Evolutionary conservation across 2,888 invertebrate genomes (phyloP).

Genomic region (Drosophila melanosoma): DNA sequence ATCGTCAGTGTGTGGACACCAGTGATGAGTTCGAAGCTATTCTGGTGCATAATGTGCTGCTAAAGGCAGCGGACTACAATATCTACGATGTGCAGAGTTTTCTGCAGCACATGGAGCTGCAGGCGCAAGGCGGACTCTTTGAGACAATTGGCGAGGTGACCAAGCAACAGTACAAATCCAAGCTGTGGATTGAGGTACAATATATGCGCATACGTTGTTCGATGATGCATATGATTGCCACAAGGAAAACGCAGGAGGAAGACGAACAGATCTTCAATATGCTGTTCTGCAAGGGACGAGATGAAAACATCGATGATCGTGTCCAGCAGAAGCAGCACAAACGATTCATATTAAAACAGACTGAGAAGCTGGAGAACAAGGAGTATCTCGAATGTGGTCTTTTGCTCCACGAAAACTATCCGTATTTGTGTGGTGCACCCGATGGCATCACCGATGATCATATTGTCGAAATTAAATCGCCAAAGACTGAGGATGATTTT

Average conservation of each 20-base stretch:
- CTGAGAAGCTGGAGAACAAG: conserved; percentile 84
- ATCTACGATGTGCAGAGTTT: conserved; percentile 80
- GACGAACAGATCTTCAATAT: conserved; percentile 81
- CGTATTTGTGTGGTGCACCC: conserved; percentile 83
- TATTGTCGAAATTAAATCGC: conserved; percentile 84
- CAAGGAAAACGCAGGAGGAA: conserved; percentile 78
- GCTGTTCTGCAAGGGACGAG: conserved; percentile 83
- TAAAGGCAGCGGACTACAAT: conserved; percentile 79
- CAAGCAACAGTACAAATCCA: conserved; percentile 80
- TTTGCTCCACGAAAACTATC: conserved; percentile 82
- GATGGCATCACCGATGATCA: conserved; percentile 85
- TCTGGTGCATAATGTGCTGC: conserved; percentile 82
- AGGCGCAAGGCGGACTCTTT: conserved; percentile 80
- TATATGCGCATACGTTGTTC: conserved; percentile 84
- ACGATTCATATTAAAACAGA: conserved; percentile 84
- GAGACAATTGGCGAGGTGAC: conserved; percentile 80
- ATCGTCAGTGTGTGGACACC: conserved; percentile 82
- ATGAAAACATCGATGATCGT: conserved; percentile 77
- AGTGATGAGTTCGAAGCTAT: conserved; percentile 83
- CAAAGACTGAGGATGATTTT: conserved; percentile 85
- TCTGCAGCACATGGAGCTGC: conserved; percentile 82
- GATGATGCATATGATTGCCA: conserved; percentile 81
- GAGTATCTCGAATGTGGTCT: conserved; percentile 83
- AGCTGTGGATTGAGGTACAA: conserved; percentile 83
- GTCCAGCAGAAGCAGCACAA: conserved; percentile 84